These are phyloP conservation scores for Geopemphigus sp. DNA, from an alignment of 1,140 invertebrate species.

Conservation along the genomic window DNA sequence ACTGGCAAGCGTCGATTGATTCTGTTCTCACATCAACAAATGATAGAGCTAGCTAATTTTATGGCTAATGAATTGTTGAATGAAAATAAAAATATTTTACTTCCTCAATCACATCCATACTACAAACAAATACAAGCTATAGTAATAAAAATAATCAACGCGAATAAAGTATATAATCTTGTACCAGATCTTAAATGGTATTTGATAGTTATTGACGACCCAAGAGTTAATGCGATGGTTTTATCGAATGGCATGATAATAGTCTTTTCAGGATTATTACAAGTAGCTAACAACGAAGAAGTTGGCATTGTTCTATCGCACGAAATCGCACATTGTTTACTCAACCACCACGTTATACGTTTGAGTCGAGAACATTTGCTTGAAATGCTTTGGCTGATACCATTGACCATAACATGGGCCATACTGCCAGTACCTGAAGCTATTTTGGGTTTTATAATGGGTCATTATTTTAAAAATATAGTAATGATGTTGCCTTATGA, in stretches of 20 bases:
- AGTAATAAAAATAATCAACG: conserved; percentile 4
- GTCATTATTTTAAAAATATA: conserved; percentile 36
- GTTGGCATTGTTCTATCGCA: conserved; percentile 19
- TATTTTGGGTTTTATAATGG: conserved; percentile 14
- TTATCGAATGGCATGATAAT: conserved; percentile 40
- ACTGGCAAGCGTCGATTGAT: conserved; percentile 16
- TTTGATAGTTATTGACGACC: conserved; percentile 18
- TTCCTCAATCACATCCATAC: neutral
- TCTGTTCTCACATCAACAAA: conserved; percentile 25
- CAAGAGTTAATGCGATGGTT: conserved; percentile 39
- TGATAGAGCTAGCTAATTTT: conserved; percentile 10
- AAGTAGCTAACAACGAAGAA: conserved; percentile 4
- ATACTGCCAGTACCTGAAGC: conserved; percentile 36
- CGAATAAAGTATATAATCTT: conserved; percentile 9
- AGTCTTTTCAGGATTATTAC: conserved; percentile 12
- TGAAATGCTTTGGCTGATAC: conserved; percentile 36
- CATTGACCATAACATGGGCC: neutral
- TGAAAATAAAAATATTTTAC: neutral
- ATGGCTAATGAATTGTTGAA: neutral
- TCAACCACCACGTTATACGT: conserved; percentile 25
- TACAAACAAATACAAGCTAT: conserved; percentile 2
- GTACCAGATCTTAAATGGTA: conserved; percentile 27
- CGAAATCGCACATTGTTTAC: conserved; percentile 31
- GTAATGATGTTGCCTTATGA: conserved; percentile 26
- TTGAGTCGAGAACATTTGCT: conserved; percentile 33